Conservation (phyloP, 2,888 invertebrate genomes). For the Lochmaea crataegi region DNA sequence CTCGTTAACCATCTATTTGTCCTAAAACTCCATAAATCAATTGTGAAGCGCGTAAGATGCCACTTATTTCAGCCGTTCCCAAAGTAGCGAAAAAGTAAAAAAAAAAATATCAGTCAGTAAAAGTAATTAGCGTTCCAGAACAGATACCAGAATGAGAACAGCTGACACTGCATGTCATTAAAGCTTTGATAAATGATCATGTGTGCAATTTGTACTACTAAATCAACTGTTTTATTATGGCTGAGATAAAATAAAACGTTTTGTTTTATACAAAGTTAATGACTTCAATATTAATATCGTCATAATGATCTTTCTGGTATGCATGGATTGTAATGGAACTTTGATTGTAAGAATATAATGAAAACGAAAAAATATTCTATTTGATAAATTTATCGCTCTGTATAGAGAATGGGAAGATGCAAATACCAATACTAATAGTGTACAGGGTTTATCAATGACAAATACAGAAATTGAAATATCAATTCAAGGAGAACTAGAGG, state of each 20-base stretch:
- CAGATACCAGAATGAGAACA: constrained; percentile 36
- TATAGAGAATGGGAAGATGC: neutral
- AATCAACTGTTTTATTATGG: constrained; percentile 36
- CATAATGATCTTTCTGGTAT: constrained; percentile 21
- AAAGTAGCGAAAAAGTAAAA: constrained; percentile 14
- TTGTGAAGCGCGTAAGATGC: constrained; percentile 18
- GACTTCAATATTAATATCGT: constrained; percentile 33
- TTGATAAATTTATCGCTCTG: neutral
- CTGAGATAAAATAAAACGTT: constrained; percentile 34
- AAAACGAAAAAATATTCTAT: neutral
- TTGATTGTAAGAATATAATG: neutral
- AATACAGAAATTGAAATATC: too few relatives aligned
- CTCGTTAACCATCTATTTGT: constrained; percentile 29
- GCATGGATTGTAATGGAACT: neutral
- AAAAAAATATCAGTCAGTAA: constrained; percentile 28
- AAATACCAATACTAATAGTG: neutral
- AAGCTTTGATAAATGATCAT: constrained; percentile 41
- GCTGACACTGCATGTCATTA: constrained; percentile 42
- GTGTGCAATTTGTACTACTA: constrained; percentile 36
- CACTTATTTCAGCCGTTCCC: constrained; percentile 11
- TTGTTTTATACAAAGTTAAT: constrained; percentile 34
- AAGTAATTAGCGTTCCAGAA: constrained; percentile 43
- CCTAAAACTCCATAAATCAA: constrained; percentile 33
- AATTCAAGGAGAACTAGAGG: too few relatives aligned
- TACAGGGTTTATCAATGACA: too few relatives aligned